Percentiles rank a stretch among this genome's conserved stretches.
Evolutionary conservation across 92 coral and sea anemone genomes (phyloP).

Genomic region (Porites lobata): DNA sequence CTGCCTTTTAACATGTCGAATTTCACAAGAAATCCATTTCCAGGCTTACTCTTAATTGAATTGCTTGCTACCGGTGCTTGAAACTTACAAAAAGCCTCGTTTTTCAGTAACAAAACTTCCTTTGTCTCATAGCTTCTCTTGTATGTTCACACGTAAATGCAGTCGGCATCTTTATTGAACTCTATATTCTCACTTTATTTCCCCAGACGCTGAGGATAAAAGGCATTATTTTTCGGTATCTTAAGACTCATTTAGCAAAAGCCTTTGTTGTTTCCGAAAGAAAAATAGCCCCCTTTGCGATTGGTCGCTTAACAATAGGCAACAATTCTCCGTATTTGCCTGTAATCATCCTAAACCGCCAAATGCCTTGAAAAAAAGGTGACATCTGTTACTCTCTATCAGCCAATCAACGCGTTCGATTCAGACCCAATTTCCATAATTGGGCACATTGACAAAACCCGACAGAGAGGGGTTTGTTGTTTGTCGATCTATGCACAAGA

Average conservation of each 20-base stretch:
- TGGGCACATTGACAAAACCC: conserved; percentile 46
- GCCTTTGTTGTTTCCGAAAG: conserved; percentile 50
- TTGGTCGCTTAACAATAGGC: conserved; percentile 36
- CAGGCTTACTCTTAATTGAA: background rate
- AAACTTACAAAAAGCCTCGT: conserved; percentile 18
- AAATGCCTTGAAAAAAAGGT: conserved; percentile 28
- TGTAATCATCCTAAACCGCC: conserved; percentile 37
- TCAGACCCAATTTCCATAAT: conserved; percentile 43
- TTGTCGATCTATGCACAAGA: conserved; percentile 31
- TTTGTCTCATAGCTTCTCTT: conserved; percentile 1
- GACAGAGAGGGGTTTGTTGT: conserved; percentile 35
- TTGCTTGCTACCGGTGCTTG: conserved; percentile 20
- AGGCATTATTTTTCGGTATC: conserved; percentile 25
- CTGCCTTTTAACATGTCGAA: background rate
- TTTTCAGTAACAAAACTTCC: background rate
- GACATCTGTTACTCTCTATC: conserved; percentile 40
- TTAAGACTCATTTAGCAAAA: conserved; percentile 33
- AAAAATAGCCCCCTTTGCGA: conserved; percentile 33
- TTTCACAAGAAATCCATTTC: background rate
- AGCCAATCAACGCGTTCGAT: conserved; percentile 35
- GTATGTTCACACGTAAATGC: conserved; percentile 13
- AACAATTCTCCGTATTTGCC: conserved; percentile 27
- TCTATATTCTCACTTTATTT: conserved; percentile 4
- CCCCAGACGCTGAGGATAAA: conserved; percentile 27
- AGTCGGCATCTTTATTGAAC: conserved; percentile 24